Evolutionary conservation across 1,140 invertebrate species (phyloP), one percentile per base, ranked within the genome.

Genomic region (Micrasema longulum): DNA sequence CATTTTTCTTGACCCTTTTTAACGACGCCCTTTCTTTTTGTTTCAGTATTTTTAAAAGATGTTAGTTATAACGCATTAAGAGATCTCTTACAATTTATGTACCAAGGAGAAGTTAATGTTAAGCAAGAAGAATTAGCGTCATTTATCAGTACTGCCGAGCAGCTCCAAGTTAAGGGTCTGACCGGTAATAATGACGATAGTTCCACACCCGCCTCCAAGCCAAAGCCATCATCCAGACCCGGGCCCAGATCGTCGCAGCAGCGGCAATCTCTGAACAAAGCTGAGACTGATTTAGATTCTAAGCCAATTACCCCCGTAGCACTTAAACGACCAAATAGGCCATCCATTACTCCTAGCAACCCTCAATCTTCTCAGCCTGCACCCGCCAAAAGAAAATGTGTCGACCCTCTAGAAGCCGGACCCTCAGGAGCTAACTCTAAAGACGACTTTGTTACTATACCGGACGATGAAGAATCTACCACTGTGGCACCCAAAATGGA

Each of bases 71-170:
- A 87, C 70, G 91, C 93, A 74, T 82, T 95, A 77, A 89, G 89
- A 82, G 90, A 92, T 81, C 87, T 95, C 77, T 87, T 95, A 77
- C 90, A 92, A 79, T 95, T 95, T 82, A 94, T 95, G 91, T 95
- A 95, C 80, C 90, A 91, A 84, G 93, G 93, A 74, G 92, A 94
- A 86, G 92, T 94, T 55, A 93, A 93, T 85, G 91, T 95, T 77
- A 91, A 89, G 77, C 91, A 94, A 84, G 91, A 94, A 80, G 92
- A 94, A 77, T 87, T 95, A 80, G 88, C 90, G 69, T 89, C 90
- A 68, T 93, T 95, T 82, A 89, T 95, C 78, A 94, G 92, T 86
- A 92, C 92, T 77, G 93, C 93, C 73, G 92, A 95, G 86, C 91
- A 91, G 77, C 87, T 95, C 77, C 91, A 93, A 87, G 91, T 95